Conservation (phyloP, 2,113 vertebrate species). For the Nipponia nippon region DNA sequence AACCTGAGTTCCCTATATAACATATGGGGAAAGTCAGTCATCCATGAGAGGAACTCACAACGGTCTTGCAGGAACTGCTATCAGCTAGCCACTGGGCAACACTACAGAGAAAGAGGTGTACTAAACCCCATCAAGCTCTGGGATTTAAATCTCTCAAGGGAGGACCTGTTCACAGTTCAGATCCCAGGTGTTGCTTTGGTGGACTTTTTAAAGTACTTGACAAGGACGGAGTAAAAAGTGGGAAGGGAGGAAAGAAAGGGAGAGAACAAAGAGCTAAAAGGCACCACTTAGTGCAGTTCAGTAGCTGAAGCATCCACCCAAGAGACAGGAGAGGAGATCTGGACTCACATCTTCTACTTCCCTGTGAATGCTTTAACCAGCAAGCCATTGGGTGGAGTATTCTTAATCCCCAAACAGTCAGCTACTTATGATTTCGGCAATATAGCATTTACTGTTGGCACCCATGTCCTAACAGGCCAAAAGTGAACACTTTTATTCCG, state of each 20-base stretch:
- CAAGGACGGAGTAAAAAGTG: neutral
- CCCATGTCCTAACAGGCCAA: slow-evolving; percentile 39
- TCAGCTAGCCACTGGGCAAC: neutral
- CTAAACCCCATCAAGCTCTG: neutral
- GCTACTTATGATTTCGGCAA: neutral
- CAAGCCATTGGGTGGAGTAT: neutral
- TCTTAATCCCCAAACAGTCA: slow-evolving; percentile 2
- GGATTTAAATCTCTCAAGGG: neutral
- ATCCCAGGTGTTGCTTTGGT: neutral
- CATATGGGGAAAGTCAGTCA: neutral
- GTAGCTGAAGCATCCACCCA: neutral
- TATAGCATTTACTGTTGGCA: neutral
- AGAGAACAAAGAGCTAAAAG: neutral
- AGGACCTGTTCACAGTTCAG: neutral
- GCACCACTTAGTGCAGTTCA: neutral
- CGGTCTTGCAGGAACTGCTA: neutral
- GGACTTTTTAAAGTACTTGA: neutral
- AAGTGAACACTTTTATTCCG: neutral
- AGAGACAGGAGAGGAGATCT: neutral
- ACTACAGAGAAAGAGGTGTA: neutral
- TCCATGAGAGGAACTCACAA: accelerated
- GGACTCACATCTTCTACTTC: neutral
- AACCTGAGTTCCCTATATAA: neutral
- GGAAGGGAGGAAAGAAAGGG: neutral
- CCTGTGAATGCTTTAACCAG: neutral